Evolutionary conservation across 2,113 vertebrate species (phyloP).

Genomic region (Otus sunia): DNA sequence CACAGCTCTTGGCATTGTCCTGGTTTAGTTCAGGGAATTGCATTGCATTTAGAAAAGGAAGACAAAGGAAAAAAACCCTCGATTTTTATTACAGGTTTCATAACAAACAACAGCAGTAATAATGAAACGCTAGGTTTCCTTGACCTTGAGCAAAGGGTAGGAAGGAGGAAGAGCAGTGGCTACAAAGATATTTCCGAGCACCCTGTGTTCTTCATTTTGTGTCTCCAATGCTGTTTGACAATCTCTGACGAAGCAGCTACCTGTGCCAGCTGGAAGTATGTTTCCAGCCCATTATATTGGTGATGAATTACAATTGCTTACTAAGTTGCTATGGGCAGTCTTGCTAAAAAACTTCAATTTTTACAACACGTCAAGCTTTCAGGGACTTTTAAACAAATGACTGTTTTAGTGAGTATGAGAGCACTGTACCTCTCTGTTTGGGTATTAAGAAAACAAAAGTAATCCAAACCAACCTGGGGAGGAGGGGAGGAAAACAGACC

Average conservation of each 20-base stretch:
- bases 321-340: neutral
- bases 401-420: neutral
- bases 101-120: neutral
- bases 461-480: conserved; percentile 40
- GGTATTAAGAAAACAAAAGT: conserved; percentile 46
- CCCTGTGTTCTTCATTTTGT: neutral
- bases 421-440: neutral
- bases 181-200: neutral
- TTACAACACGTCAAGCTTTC: neutral
- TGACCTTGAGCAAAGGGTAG: neutral
- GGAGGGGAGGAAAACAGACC: neutral
- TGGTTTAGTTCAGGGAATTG: neutral
- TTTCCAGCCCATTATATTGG: neutral
- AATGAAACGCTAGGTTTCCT: neutral
- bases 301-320: neutral
- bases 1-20: neutral
- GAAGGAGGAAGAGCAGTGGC: neutral
- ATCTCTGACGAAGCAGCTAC: neutral
- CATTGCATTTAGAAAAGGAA: neutral
- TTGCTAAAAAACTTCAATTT: neutral
- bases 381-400: conserved; percentile 15
- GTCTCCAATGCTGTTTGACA: neutral
- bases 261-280: neutral
- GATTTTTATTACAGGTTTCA: neutral
- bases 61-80: neutral